Conservation (phyloP, 2,113 vertebrate genomes). For the Mirza zaza region DNA sequence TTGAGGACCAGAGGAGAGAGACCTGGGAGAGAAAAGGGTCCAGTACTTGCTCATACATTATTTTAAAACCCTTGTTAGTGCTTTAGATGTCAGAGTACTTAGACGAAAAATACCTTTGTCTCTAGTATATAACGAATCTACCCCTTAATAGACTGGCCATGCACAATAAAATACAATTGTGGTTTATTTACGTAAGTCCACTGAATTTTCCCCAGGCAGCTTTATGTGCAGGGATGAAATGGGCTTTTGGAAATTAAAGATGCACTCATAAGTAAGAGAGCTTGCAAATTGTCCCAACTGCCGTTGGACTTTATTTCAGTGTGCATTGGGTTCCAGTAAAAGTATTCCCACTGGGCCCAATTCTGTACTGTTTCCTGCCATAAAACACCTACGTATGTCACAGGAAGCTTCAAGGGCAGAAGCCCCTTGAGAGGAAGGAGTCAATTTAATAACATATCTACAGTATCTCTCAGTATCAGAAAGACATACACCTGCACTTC, state of each 20-base stretch:
- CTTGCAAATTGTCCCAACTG: constrained; percentile 40
- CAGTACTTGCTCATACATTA: constrained; percentile 47
- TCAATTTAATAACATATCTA: constrained; percentile 48
- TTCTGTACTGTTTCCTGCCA: constrained; percentile 52
- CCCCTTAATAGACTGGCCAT: not conserved
- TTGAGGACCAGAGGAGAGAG: not conserved
- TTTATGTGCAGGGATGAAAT: not conserved
- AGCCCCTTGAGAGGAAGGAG: constrained; percentile 38
- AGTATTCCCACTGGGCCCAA: not conserved
- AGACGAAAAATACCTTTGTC: not conserved
- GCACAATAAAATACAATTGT: not conserved
- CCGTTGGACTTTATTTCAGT: constrained; percentile 45
- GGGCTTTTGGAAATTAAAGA: constrained; percentile 42
- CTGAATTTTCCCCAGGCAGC: not conserved
- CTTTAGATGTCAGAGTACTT: constrained; percentile 8
- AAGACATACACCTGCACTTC: constrained; percentile 30
- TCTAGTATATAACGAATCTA: constrained; percentile 35
- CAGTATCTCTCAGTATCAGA: not conserved
- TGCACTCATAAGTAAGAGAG: constrained; percentile 16
- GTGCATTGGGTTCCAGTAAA: constrained; percentile 48
- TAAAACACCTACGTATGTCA: constrained; percentile 52
- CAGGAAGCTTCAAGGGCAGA: constrained; percentile 47
- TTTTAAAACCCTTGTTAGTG: constrained; percentile 40
- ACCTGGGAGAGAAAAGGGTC: not conserved
- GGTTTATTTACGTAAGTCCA: constrained; percentile 13